Evolutionary conservation across 2,113 vertebrate species (phyloP).

Genomic region (Poicephalus meyeri): DNA sequence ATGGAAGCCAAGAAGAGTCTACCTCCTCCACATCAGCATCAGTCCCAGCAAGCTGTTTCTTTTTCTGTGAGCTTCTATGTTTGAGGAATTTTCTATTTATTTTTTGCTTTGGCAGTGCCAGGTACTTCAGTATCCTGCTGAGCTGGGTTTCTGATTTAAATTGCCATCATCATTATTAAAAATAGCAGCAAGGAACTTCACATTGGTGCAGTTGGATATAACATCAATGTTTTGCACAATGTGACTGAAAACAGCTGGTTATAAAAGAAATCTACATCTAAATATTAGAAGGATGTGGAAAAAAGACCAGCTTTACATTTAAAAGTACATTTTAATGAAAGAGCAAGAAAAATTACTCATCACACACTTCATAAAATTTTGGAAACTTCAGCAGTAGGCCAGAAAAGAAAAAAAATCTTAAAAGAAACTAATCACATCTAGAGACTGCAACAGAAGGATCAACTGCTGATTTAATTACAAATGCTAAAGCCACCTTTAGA

Average conservation of each 20-base stretch:
- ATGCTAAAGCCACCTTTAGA: background rate
- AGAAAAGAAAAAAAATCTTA: background rate
- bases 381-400: background rate
- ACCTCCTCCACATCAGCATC: background rate
- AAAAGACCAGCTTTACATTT: background rate
- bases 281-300: background rate
- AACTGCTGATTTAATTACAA: background rate
- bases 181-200: background rate
- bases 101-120: background rate
- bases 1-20: background rate
- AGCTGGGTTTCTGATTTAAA: background rate
- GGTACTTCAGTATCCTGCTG: background rate
- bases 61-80: background rate
- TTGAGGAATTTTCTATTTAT: background rate
- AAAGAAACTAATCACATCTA: background rate
- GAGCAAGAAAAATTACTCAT: background rate
- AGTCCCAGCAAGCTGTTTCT: background rate
- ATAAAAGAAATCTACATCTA: background rate
- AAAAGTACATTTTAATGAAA: background rate
- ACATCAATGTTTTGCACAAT: background rate
- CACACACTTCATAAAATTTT: conserved; percentile 14
- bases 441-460: background rate
- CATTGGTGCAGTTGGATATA: background rate
- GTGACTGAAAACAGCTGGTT: background rate
- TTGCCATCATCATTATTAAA: background rate